Conservation (phyloP, 2,797 vertebrate genomes). For the Acipenser ruthenus region DNA sequence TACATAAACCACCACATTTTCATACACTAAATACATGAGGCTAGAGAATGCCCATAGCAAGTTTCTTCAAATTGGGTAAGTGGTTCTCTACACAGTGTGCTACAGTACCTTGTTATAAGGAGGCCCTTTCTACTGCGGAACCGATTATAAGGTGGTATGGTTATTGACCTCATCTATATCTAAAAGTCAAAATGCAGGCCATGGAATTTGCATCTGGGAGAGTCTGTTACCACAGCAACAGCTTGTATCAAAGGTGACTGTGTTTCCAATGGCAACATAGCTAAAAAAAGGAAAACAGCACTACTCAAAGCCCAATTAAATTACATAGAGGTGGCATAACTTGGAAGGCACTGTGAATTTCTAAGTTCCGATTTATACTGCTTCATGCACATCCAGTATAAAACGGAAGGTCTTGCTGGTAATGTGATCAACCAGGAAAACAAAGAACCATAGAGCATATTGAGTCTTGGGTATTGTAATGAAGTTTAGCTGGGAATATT, state of each 20-base stretch:
- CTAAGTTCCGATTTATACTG: slow-evolving; percentile 24
- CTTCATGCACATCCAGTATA: slow-evolving; percentile 27
- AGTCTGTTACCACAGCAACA: slow-evolving; percentile 17
- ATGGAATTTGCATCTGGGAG: neutral
- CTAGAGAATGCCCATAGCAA: too few relatives aligned
- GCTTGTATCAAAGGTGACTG: neutral
- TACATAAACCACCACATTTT: too few relatives aligned
- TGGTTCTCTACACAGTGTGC: too few relatives aligned
- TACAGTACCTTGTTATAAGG: too few relatives aligned
- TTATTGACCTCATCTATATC: too few relatives aligned
- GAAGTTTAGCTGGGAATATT: slow-evolving; percentile 37
- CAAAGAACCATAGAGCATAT: slow-evolving; percentile 22
- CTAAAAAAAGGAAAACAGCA: slow-evolving; percentile 26
- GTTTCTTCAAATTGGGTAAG: too few relatives aligned
- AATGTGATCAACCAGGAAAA: slow-evolving; percentile 20
- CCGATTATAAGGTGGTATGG: too few relatives aligned
- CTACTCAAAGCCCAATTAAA: slow-evolving; percentile 26
- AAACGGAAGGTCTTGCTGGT: slow-evolving; percentile 21
- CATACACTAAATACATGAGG: too few relatives aligned
- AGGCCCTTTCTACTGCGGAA: too few relatives aligned
- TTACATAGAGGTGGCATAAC: slow-evolving; percentile 32
- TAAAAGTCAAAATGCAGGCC: neutral
- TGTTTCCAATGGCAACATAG: slow-evolving; percentile 15
- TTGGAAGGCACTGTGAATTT: slow-evolving; percentile 21
- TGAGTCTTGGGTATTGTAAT: slow-evolving; percentile 28